Percentiles rank a stretch among this genome's conserved stretches.
phyloP scores from a whole-genome alignment of 2,113 vertebrate genomes.

The Empidonax alnorum region DNA sequence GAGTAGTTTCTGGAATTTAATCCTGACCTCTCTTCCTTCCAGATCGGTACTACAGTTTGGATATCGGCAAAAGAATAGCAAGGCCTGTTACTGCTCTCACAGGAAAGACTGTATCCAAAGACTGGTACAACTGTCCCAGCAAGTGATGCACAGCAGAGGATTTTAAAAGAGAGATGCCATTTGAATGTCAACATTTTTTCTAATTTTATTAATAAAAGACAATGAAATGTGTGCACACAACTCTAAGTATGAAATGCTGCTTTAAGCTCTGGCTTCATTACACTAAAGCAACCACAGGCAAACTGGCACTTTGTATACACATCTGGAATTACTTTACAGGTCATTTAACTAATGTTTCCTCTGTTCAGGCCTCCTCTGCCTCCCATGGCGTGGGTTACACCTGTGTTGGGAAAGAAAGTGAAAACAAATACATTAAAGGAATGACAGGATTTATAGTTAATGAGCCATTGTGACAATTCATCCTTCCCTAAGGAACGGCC shows the following conservation, averaged over 20 bases:
- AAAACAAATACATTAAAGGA: neutral
- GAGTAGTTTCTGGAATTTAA: neutral
- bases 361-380: slow-evolving; percentile 89
- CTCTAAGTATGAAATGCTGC: slow-evolving; percentile 76
- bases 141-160: slow-evolving; percentile 29
- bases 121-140: slow-evolving; percentile 87
- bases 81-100: slow-evolving; percentile 71
- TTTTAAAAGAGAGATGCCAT: neutral
- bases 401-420: slow-evolving; percentile 66
- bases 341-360: slow-evolving; percentile 79
- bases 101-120: slow-evolving; percentile 81
- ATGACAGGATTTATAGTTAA: neutral
- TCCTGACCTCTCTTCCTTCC: slow-evolving; percentile 21
- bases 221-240: slow-evolving; percentile 70
- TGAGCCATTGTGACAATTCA: neutral
- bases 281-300: slow-evolving; percentile 61
- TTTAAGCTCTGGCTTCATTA: slow-evolving; percentile 63
- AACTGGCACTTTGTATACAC: slow-evolving; percentile 67
- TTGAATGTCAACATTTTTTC: slow-evolving; percentile 54
- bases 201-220: slow-evolving; percentile 91
- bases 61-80: slow-evolving; percentile 78
- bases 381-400: slow-evolving; percentile 82
- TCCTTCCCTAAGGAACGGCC: neutral
- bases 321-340: slow-evolving; percentile 57
- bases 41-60: slow-evolving; percentile 89